A percentile compares a stretch with the other conserved stretches of the same genome.
Conservation (phyloP, 2,113 vertebrate genomes). For the Petaurus breviceps region DNA sequence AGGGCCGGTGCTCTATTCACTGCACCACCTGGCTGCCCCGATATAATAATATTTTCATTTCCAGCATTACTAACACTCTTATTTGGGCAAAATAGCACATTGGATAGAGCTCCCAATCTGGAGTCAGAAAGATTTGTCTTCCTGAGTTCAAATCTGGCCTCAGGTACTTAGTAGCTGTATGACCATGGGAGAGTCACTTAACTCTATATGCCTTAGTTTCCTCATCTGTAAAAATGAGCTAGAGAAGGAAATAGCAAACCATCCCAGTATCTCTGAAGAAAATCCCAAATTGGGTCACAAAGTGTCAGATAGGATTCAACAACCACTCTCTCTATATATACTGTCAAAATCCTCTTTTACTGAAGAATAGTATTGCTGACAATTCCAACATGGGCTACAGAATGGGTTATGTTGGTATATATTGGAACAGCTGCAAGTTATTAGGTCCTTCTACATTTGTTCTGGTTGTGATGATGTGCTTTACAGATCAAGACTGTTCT, state of each 20-base stretch:
- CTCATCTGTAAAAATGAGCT: neutral
- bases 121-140: no score
- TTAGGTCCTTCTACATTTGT: neutral
- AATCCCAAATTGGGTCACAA: neutral
- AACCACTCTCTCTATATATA: neutral
- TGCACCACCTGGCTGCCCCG: no score
- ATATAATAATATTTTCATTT: neutral
- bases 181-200: neutral
- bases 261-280: neutral
- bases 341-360: neutral
- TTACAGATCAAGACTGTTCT: neutral
- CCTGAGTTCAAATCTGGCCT: neutral
- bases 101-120: no score
- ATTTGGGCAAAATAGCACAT: neutral
- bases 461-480: neutral
- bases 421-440: neutral
- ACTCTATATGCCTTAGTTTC: neutral
- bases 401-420: neutral
- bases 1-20: no score
- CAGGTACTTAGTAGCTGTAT: neutral
- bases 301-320: neutral
- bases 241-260: neutral
- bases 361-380: neutral
- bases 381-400: neutral
- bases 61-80: neutral